Conservation (phyloP, 2,113 vertebrate species). For the Taurulus bubalis region DNA sequence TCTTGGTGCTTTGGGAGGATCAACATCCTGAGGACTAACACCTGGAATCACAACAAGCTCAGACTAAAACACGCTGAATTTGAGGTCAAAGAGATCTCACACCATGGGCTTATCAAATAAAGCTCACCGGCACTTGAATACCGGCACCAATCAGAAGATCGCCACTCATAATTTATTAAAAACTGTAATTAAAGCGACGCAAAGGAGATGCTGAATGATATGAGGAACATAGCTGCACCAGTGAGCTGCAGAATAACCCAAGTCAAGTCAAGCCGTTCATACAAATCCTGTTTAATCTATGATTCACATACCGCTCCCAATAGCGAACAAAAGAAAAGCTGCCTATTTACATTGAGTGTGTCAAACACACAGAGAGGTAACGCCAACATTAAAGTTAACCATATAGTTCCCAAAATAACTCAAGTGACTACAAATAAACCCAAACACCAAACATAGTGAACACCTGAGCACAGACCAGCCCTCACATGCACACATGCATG, state of each 20-base stretch:
- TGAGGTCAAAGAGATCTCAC: conserved; percentile 66
- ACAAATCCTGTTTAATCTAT: conserved; percentile 31
- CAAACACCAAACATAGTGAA: conserved; percentile 27
- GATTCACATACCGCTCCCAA: conserved; percentile 38
- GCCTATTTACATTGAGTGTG: conserved; percentile 20
- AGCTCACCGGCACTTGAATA: background rate
- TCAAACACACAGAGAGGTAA: conserved; percentile 28
- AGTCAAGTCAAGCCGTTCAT: conserved; percentile 1
- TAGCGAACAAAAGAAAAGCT: conserved; percentile 27
- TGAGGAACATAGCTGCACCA: background rate
- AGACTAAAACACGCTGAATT: conserved; percentile 63
- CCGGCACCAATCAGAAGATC: conserved; percentile 15
- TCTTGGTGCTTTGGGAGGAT: conserved; percentile 69
- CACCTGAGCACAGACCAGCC: conserved; percentile 59
- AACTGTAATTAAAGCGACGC: background rate
- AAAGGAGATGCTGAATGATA: background rate
- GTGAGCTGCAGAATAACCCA: conserved; percentile 16
- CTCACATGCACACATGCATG: conserved; percentile 30
- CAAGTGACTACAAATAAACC: conserved; percentile 38
- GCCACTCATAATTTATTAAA: background rate
- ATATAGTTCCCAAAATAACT: conserved; percentile 43
- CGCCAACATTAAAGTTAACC: conserved; percentile 29
- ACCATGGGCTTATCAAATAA: conserved; percentile 10
- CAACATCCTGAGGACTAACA: conserved; percentile 80
- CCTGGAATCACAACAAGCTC: conserved; percentile 68